phyloP scores from a whole-genome alignment of 2,797 vertebrate species.

The Sebastes nivosus region DNA sequence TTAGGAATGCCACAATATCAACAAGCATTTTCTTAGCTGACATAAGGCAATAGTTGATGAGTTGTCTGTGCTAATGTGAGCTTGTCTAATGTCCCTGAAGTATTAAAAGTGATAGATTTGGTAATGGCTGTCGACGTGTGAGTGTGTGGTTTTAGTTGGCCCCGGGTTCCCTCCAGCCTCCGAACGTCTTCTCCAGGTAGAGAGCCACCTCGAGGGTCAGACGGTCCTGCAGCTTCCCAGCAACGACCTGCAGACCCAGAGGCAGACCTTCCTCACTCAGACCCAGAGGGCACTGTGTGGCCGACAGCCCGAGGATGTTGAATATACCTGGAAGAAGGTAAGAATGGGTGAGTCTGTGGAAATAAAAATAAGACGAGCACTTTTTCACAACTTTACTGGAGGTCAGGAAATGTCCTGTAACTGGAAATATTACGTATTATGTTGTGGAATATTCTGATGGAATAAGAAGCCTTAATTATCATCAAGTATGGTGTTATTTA shows the following conservation, averaged over 20 bases:
- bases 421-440: no score
- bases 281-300: no score
- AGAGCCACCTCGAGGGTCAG: slow-evolving; percentile 84
- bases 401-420: no score
- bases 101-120: not conserved
- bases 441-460: no score
- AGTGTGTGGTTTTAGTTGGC: slow-evolving; percentile 46
- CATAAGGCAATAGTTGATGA: not conserved
- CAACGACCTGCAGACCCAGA: slow-evolving; percentile 64
- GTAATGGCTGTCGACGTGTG: not conserved
- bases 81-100: not conserved
- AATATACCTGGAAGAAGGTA: no score
- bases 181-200: slow-evolving; percentile 88
- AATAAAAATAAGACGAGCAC: no score
- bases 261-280: no score
- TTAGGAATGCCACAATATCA: not conserved
- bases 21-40: not conserved
- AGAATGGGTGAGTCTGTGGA: no score
- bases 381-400: no score
- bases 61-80: not conserved
- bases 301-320: no score
- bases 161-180: slow-evolving; percentile 90
- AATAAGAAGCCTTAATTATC: no score
- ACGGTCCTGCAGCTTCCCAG: slow-evolving; percentile 88
- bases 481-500: no score